These are phyloP conservation scores for Leptatherina wallacei DNA, from an alignment of 2,797 vertebrate species.

Conservation along the genomic window DNA sequence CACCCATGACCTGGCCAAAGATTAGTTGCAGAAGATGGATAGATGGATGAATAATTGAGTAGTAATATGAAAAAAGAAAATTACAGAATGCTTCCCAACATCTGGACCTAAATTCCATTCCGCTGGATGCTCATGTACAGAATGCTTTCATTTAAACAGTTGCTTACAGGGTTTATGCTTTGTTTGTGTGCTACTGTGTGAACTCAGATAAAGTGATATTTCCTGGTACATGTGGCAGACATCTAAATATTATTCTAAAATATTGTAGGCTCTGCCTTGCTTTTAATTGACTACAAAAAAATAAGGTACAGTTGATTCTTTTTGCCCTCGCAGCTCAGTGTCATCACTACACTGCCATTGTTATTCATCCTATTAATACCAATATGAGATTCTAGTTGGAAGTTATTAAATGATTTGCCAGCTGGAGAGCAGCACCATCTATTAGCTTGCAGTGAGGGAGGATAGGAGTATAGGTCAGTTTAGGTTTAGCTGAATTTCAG, in stretches of 20 bases:
- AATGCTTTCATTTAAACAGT: neutral
- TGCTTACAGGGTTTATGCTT: neutral
- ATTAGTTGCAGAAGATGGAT: neutral
- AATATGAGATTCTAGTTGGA: constrained; percentile 20
- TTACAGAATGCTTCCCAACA: too few relatives aligned
- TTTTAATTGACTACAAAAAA: constrained; percentile 24
- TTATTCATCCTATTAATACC: constrained; percentile 26
- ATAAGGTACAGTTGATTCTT: constrained; percentile 7
- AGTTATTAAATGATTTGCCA: constrained; percentile 29
- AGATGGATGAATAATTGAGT: too few relatives aligned
- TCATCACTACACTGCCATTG: constrained; percentile 15
- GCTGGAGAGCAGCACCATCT: constrained; percentile 23
- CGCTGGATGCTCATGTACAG: neutral
- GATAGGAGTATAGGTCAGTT: constrained; percentile 35
- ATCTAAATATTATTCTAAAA: constrained; percentile 7
- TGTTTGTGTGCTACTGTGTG: neutral
- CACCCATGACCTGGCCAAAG: neutral
- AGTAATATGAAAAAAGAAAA: neutral
- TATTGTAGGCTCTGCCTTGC: neutral
- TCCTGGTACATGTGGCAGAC: neutral
- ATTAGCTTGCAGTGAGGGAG: constrained; percentile 22
- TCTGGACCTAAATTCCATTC: too few relatives aligned
- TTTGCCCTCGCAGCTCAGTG: neutral
- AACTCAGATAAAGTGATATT: neutral
- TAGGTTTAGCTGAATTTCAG: constrained; percentile 33